phyloP scores from a whole-genome alignment of 2,113 vertebrate genomes.

The Pelmatolapia mariae region DNA sequence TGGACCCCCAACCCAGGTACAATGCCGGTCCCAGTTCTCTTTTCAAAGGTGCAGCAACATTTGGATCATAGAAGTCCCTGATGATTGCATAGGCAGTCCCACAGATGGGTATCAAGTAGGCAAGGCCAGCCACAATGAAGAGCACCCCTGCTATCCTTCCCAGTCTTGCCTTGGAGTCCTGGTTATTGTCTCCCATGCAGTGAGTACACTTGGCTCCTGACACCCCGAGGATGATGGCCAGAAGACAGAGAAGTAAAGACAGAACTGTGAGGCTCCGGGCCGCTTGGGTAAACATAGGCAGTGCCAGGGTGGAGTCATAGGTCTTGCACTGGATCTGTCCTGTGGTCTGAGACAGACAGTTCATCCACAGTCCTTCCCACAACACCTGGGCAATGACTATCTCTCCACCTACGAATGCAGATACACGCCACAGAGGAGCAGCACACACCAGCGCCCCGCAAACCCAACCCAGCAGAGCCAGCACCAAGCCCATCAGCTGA shows the following conservation, averaged over 20 bases:
- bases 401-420: constrained; percentile 80
- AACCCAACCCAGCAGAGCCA: constrained; percentile 76
- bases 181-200: constrained; percentile 70
- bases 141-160: constrained; percentile 51
- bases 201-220: constrained; percentile 80
- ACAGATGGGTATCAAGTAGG: constrained; percentile 62
- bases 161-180: constrained; percentile 71
- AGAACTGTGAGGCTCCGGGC: constrained; percentile 75
- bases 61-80: constrained; percentile 68
- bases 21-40: constrained; percentile 71
- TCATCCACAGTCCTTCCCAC: constrained; percentile 90
- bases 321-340: constrained; percentile 77
- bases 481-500: constrained; percentile 76
- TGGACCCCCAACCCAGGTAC: constrained; percentile 69
- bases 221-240: constrained; percentile 75
- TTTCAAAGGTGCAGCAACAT: constrained; percentile 61
- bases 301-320: constrained; percentile 81
- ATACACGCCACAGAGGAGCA: constrained; percentile 80
- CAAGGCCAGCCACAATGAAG: constrained; percentile 62
- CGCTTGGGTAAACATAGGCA: constrained; percentile 72
- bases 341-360: constrained; percentile 79
- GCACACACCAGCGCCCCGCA: constrained; percentile 72
- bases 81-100: constrained; percentile 64
- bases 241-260: constrained; percentile 72
- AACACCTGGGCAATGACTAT: constrained; percentile 80